A percentile compares a stretch with the other conserved stretches of the same genome.
phyloP scores from a whole-genome alignment of 2,113 vertebrate genomes.

The Oxyura jamaicensis region DNA sequence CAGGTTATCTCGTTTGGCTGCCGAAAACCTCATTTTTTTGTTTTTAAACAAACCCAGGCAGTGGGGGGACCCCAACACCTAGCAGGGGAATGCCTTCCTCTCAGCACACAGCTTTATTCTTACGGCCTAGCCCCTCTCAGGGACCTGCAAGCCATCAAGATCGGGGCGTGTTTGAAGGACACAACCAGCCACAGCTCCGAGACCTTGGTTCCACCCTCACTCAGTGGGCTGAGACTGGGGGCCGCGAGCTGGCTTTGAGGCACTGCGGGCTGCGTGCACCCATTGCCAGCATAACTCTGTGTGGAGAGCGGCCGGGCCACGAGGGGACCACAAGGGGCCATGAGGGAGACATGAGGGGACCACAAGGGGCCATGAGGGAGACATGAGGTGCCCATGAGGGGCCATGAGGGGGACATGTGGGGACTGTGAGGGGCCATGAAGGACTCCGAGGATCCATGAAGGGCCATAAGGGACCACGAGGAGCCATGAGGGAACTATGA shows the following conservation, averaged over 20 bases:
- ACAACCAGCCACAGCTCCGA: accelerated
- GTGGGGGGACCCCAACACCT: neutral
- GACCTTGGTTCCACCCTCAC: accelerated
- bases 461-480: too few species aligned
- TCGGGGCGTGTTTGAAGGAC: accelerated
- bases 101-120: neutral
- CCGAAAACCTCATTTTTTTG: neutral
- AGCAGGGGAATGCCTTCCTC: neutral
- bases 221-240: accelerated
- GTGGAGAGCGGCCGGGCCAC: neutral
- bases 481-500: too few species aligned
- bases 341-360: too few species aligned
- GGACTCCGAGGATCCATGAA: too few species aligned
- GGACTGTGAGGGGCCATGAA: too few species aligned
- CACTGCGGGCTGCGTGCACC: accelerated
- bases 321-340: too few species aligned
- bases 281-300: neutral
- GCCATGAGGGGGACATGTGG: too few species aligned
- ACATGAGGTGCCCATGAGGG: too few species aligned
- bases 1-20: neutral
- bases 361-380: too few species aligned
- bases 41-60: neutral
- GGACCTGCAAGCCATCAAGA: accelerated
- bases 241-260: accelerated
- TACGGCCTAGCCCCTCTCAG: accelerated